Conservation (phyloP, 2,797 vertebrate genomes). For the Sebastes cheni region DNA sequence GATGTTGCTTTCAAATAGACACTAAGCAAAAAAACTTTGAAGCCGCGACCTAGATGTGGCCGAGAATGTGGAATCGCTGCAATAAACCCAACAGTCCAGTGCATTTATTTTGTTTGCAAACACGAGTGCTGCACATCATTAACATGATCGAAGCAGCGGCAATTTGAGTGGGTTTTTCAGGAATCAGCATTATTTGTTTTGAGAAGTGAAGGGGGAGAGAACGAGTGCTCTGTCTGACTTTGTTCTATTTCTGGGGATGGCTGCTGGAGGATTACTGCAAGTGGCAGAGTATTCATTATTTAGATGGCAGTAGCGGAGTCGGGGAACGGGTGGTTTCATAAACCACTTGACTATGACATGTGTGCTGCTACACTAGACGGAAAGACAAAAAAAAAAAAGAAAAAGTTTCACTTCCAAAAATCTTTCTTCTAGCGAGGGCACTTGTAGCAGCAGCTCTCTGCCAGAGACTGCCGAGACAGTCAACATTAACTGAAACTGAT, state of each 20-base stretch:
- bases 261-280: conserved; percentile 81
- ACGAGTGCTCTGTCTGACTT: conserved; percentile 69
- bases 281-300: conserved; percentile 85
- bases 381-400: conserved; percentile 29
- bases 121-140: conserved; percentile 19
- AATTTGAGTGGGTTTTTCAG: conserved; percentile 39
- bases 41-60: conserved; percentile 58
- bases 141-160: conserved; percentile 27
- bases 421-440: conserved; percentile 44
- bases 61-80: conserved; percentile 54
- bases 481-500: conserved; percentile 66
- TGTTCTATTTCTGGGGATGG: conserved; percentile 80
- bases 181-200: conserved; percentile 76
- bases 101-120: conserved; percentile 9
- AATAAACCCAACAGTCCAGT: conserved; percentile 1
- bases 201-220: conserved; percentile 66
- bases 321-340: conserved; percentile 75
- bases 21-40: conserved; percentile 69
- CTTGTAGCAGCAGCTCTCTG: conserved; percentile 65
- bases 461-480: conserved; percentile 53
- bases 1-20: conserved; percentile 74
- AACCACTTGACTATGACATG: conserved; percentile 80
- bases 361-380: conserved; percentile 67
- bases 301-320: conserved; percentile 75
- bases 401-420: conserved; percentile 58